Base-by-base conservation (phyloP, 1,140 invertebrate genomes). In the Homarus americanus region DNA sequence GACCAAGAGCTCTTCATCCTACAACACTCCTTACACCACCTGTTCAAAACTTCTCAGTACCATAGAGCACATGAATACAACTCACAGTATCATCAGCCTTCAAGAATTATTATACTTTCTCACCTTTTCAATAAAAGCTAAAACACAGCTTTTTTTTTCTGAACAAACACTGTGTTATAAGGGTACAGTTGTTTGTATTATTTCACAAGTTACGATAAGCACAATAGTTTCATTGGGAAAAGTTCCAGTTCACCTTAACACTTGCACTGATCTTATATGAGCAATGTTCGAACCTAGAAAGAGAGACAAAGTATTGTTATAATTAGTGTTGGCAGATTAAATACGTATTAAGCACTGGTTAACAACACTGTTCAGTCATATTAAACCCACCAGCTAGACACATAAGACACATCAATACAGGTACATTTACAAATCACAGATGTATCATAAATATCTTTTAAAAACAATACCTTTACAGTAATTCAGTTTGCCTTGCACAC, bases 261-360 rank as follows among this genome's bases (percentile, higher is more conserved):
- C n/a, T 28, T 5, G 24, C 28, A 28, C 38, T 84, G 63, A 28
- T 73, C 58, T 73, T 84, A 84, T 36, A 84, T 72, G 66, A 84
- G 82, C 82, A 69, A 41, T 72, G 69, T 84, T 72, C 82, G 82
- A 41, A 84, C 82, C 82, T 84, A 84, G 82, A 84, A 84, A 41
- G 40, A 76, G 69, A 76, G 58, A 84, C 17, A 69, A 69, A 73
- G 72, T 41, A 41, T 36, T 41, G 58, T 72, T 34, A 72, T 28
- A 28, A 40, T 72, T n/a, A 63, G 28, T 58, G 9, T 63, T 15
- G 36, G 5, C 32, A 82, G 32, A 20, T 38, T 44, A 12, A 32
- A 53, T 49, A 20, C 15, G 63, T 32, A 28, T 69, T 28, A 28
- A 69, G 63, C 4, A 9, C 2, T 10, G 2, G 20, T 24, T 17